phyloP scores from a whole-genome alignment of 2,888 invertebrate species.

The Eudemis profundana region DNA sequence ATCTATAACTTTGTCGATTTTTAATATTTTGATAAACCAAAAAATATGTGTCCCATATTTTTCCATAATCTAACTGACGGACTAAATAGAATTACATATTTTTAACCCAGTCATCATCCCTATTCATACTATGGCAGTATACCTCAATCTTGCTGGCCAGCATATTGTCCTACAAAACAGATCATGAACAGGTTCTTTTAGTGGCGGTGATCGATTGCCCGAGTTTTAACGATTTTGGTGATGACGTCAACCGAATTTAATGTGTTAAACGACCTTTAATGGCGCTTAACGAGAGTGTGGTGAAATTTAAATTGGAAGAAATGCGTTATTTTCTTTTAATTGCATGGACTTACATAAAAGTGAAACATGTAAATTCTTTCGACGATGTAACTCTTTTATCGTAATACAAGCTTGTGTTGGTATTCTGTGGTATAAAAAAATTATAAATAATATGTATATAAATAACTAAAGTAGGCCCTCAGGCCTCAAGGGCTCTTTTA shows the following conservation, averaged over 20 bases:
- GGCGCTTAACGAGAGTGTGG: constrained; percentile 31
- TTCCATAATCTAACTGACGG: too few species aligned
- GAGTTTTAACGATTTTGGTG: constrained; percentile 50
- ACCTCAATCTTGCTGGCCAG: background rate
- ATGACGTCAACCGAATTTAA: constrained; percentile 38
- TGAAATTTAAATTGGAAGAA: constrained; percentile 35
- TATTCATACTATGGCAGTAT: too few species aligned
- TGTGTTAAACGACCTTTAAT: constrained; percentile 35
- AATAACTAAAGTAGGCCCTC: too few species aligned
- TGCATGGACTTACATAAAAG: constrained; percentile 6
- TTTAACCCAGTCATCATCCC: too few species aligned
- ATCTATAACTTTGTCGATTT: too few species aligned
- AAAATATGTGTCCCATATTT: too few species aligned
- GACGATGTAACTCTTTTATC: constrained; percentile 5
- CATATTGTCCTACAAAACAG: background rate
- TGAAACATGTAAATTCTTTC: background rate
- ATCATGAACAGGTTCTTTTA: constrained; percentile 12
- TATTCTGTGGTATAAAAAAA: too few species aligned
- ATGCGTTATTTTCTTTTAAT: constrained; percentile 29
- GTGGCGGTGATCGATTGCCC: constrained; percentile 59
- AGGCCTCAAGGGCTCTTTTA: too few species aligned
- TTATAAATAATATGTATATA: too few species aligned
- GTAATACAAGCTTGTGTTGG: too few species aligned
- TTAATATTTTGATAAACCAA: too few species aligned
- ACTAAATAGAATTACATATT: too few species aligned